Base-by-base conservation (phyloP, 2,888 invertebrate species). In the Oscheius sp. region DNA sequence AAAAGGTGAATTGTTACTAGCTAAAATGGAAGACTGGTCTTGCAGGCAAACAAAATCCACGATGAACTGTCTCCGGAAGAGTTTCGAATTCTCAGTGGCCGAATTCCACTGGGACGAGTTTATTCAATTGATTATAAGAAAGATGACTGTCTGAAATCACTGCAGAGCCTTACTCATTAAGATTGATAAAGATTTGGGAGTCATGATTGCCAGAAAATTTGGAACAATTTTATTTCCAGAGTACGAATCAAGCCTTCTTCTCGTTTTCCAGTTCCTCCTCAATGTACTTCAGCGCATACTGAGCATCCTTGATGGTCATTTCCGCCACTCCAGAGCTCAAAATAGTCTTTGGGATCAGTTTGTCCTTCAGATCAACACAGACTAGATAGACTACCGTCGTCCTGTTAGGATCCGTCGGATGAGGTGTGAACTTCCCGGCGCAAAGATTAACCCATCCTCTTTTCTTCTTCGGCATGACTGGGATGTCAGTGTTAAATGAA, bases 391-490 rank as follows among this genome's bases (percentile, higher is more conserved):
- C 63, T 11, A 76, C 55, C 29, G 37, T 68, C 11, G 76, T 55
- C 37, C 33, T 68, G 57, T 73, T 65, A 1, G 68, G 57, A 42
- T 60, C 73, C 3, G 33, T 48, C 57, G 70, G 66, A 37, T 71
- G 62, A 11, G 57, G 65, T 2, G 35, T 10, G 73, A 76, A 76
- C 32, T 55, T 62, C 5, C 76, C 76, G 42, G 76, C 68, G 47
- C 75, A 66, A 1, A 76, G 42, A 55, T 73, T 60, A 1, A 73
- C 76, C 66, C 48, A 57, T 21, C 60, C 72, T 58, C 76, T 37
- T 42, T 73, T 76, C 73, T 76, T 76, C 63, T 76, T 76, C 7
- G 76, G 70, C 21, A 68, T n/a, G 10, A 70, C 73, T 1, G 68
- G 68, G 29, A 73, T 63, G 37, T 76, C 70, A n/a, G 53, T 76